phyloP scores from a whole-genome alignment of 1,140 invertebrate species.

The Anastrepha obliqua region DNA sequence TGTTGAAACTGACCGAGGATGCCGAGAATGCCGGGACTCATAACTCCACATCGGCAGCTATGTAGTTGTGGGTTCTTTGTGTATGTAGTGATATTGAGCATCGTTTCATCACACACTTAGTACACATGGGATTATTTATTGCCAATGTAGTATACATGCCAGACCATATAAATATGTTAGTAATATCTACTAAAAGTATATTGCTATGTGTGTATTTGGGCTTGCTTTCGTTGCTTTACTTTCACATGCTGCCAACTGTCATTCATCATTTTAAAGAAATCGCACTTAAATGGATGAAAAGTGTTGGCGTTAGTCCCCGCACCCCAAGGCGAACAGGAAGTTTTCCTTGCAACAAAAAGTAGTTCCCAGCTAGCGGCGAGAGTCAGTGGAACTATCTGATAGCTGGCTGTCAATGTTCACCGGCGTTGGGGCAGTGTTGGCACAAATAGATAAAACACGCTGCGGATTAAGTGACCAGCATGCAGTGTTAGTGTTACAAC shows the following conservation, averaged over 20 bases:
- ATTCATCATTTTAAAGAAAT: slow-evolving; percentile 46
- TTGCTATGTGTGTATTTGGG: background rate
- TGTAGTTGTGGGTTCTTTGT: slow-evolving; percentile 6
- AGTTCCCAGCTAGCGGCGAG: background rate
- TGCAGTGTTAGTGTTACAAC: background rate
- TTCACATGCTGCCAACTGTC: slow-evolving; percentile 21
- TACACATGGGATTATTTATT: too few relatives aligned
- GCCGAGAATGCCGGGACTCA: background rate
- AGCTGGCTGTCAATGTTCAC: background rate
- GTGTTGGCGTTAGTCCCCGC: background rate
- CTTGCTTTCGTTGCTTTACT: background rate
- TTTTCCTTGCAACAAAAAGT: background rate
- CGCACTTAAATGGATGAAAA: slow-evolving; percentile 1
- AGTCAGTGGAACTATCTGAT: background rate
- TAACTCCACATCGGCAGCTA: slow-evolving; percentile 4
- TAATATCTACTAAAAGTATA: background rate
- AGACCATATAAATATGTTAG: background rate
- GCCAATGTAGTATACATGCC: too few relatives aligned
- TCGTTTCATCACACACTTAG: background rate
- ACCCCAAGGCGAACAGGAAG: background rate
- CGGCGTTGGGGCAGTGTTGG: background rate
- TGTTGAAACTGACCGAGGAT: too few relatives aligned
- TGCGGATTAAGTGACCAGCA: slow-evolving; percentile 23
- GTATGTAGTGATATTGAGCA: slow-evolving; percentile 12
- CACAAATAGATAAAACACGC: slow-evolving; percentile 26